Percentiles rank a stretch among this genome's conserved stretches.
These are phyloP conservation scores for Hydropotes inermis DNA, from an alignment of 2,113 vertebrate genomes.

Conservation along the genomic window DNA sequence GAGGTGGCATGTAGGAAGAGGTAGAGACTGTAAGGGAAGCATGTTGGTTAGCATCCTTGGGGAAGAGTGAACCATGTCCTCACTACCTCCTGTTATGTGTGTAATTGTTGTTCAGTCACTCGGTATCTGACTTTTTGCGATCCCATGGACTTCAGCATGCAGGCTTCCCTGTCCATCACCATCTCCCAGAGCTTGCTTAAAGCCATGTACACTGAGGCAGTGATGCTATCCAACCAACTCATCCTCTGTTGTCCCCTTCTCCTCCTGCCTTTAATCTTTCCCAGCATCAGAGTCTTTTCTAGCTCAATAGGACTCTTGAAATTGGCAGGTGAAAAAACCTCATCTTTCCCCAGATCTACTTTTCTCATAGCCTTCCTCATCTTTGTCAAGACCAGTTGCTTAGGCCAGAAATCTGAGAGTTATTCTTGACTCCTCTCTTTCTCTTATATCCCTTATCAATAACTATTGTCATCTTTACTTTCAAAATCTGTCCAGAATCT, in stretches of 20 bases:
- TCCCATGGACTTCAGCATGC: background rate
- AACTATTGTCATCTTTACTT: slow-evolving; percentile 9
- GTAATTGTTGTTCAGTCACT: background rate
- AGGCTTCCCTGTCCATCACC: background rate
- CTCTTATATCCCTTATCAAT: background rate
- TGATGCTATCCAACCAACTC: background rate
- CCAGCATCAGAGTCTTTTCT: background rate
- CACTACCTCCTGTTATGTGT: background rate
- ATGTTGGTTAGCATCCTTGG: background rate
- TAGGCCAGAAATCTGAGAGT: background rate
- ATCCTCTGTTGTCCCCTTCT: background rate
- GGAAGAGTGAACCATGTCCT: background rate
- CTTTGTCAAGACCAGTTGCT: background rate
- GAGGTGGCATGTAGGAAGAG: background rate
- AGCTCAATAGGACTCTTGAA: background rate
- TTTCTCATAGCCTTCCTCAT: background rate
- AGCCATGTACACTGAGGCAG: background rate
- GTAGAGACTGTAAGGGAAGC: background rate
- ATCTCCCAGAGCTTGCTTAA: background rate
- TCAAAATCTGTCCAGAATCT: background rate
- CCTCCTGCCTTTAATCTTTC: background rate
- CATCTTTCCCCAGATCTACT: background rate
- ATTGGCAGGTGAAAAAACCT: background rate
- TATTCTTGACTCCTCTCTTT: background rate
- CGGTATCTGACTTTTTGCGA: background rate